Evolutionary conservation across 2,888 invertebrate species (phyloP), one percentile per base, ranked within the genome.

Genomic region (Drosophila yooni): DNA sequence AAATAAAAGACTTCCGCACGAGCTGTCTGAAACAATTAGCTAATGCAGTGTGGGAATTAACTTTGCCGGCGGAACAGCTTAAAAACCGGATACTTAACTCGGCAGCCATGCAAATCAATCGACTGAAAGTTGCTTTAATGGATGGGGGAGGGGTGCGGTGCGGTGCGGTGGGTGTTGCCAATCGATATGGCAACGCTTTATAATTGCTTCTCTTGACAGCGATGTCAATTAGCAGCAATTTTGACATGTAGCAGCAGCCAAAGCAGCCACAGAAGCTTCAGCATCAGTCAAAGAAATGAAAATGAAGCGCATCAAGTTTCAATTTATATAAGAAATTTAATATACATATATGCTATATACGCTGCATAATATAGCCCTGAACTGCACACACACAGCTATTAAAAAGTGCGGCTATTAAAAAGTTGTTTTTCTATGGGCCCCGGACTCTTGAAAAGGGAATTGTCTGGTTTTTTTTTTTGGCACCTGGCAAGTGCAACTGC

Each of bases 331-430:
- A 27, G 7, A 54, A n/a, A 11, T 13, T 38, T 13, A 38, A 27
- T 1, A 27, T 11, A 25, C 11, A 25, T 34, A 18, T 6, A 27
- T 10, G 6, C 27, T 64, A 4, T 62, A 29, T 66, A 2, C 36
- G 5, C 29, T 34, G 34, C 18, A 25, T 46, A 52, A 46, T 34
- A 64, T 52, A 79, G 73, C 83, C 76, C 74, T 74, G 79, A 69
- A 77, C 75, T 52, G 36, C 59, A 70, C 70, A 81, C 71, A 73
- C 69, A 81, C 46, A 8, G 70, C 86, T 80, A 85, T 85, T 83
- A 88, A 88, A 79, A 77, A 81, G 82, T 79, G 88, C 76, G 85
- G 78, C 85, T 88, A 88, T 85, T 85, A 88, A 85, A 85, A 85
- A 85, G 56, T 56, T 56, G 74, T 85, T 86, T 82, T 67, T 70